Evolutionary conservation across 2,888 invertebrate species (phyloP).

Genomic region (Aleiodes leptofemur): DNA sequence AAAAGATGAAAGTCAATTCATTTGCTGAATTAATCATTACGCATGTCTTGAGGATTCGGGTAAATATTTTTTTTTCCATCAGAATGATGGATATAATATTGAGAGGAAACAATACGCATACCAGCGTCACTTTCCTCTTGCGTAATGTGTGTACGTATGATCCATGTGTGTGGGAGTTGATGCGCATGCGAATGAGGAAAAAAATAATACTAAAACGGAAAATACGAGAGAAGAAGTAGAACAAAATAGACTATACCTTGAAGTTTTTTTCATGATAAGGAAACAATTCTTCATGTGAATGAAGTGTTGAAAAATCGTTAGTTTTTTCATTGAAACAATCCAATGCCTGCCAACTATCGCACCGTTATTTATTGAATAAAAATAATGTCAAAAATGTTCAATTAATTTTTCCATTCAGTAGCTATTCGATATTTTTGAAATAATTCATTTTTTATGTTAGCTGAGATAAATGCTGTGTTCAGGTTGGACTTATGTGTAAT

Average conservation of each 20-base stretch:
- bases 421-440: not conserved
- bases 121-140: conserved; percentile 41
- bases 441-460: not conserved
- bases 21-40: conserved; percentile 1
- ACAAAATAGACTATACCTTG: conserved; percentile 7
- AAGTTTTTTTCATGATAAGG: not conserved
- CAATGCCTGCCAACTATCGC: too few relatives aligned
- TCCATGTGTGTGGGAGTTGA: conserved; percentile 12
- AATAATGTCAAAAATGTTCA: not conserved
- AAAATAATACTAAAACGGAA: conserved; percentile 4
- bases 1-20: not conserved
- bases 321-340: too few relatives aligned
- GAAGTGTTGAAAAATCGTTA: not conserved
- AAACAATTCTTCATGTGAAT: not conserved
- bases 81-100: not conserved
- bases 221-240: not conserved
- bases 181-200: conserved; percentile 33
- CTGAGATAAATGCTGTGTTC: conserved; percentile 2
- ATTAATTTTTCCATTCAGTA: too few relatives aligned
- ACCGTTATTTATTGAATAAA: not conserved
- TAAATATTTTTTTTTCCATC: conserved; percentile 9
- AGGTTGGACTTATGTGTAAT: conserved; percentile 25
- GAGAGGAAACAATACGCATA: conserved; percentile 18
- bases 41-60: not conserved
- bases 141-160: conserved; percentile 40